phyloP scores from a whole-genome alignment of 2,113 vertebrate genomes.

The Erythrocercus mccallii region DNA sequence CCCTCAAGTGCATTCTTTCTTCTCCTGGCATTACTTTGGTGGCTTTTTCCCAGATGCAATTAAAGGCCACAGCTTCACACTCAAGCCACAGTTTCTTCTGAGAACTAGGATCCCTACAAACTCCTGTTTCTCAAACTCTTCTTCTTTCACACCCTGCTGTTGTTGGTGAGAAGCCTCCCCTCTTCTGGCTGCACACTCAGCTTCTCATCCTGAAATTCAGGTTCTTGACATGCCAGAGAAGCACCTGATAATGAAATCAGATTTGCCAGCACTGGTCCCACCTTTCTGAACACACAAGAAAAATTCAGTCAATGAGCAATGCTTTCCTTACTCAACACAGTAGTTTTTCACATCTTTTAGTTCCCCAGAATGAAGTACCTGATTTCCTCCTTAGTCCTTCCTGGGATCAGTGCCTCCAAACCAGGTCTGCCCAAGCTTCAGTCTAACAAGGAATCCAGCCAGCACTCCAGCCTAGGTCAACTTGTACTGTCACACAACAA shows the following conservation, averaged over 20 bases:
- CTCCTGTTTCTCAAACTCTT: neutral
- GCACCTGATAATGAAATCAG: neutral
- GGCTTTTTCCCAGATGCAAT: neutral
- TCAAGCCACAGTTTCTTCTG: neutral
- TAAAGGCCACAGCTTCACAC: neutral
- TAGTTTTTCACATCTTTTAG: neutral
- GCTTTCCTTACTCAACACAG: neutral
- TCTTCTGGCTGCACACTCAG: neutral
- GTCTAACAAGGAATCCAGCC: neutral
- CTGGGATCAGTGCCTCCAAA: neutral
- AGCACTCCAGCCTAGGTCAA: neutral
- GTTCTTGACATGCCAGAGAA: neutral
- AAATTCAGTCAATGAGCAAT: neutral
- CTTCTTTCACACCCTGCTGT: neutral
- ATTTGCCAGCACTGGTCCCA: neutral
- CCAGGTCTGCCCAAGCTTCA: neutral
- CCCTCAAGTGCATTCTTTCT: neutral
- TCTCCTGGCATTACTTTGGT: neutral
- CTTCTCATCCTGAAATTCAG: conserved; percentile 12
- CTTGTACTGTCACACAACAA: neutral
- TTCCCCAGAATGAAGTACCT: neutral
- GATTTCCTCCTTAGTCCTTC: neutral
- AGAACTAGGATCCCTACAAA: neutral
- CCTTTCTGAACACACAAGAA: neutral
- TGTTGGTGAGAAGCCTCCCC: neutral